These are phyloP conservation scores for Notarius quadriscutis DNA, from an alignment of 2,113 vertebrate species.

Conservation along the genomic window DNA sequence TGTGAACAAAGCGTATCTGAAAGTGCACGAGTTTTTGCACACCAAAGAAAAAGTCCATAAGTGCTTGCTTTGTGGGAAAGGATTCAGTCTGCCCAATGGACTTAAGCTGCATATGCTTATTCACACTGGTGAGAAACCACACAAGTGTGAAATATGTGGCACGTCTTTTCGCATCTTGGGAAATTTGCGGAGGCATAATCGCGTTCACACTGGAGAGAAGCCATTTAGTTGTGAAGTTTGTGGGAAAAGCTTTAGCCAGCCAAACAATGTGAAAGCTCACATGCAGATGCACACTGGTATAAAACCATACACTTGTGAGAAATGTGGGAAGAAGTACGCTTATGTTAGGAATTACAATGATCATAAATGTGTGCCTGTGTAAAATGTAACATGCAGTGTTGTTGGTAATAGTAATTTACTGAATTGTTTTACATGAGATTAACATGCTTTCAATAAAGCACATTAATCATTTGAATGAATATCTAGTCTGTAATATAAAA, in stretches of 20 bases:
- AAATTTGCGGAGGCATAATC: slow-evolving; percentile 55
- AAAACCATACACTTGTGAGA: slow-evolving; percentile 47
- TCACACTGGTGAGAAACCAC: slow-evolving; percentile 50
- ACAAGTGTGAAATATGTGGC: slow-evolving; percentile 41
- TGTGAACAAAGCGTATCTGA: slow-evolving; percentile 28
- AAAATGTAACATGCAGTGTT: not conserved
- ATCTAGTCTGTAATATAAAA: too few relatives aligned
- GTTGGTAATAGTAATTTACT: too few relatives aligned
- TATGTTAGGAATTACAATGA: slow-evolving; percentile 58
- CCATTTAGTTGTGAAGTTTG: slow-evolving; percentile 52
- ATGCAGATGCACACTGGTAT: slow-evolving; percentile 47
- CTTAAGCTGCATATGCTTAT: slow-evolving; percentile 48
- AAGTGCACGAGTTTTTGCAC: slow-evolving; percentile 44
- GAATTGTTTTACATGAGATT: too few relatives aligned
- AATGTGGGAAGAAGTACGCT: slow-evolving; percentile 62
- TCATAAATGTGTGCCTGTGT: slow-evolving; percentile 57
- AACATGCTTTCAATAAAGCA: too few relatives aligned
- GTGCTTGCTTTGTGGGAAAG: slow-evolving; percentile 42
- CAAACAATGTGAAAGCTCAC: slow-evolving; percentile 46
- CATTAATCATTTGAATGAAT: too few relatives aligned
- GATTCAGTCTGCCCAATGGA: slow-evolving; percentile 30
- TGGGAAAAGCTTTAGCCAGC: slow-evolving; percentile 46
- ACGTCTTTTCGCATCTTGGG: slow-evolving; percentile 34
- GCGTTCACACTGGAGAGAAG: slow-evolving; percentile 66
- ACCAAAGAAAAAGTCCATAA: slow-evolving; percentile 45